Conservation (phyloP, 1,140 invertebrate genomes). For the Drosophila littoralis region DNA sequence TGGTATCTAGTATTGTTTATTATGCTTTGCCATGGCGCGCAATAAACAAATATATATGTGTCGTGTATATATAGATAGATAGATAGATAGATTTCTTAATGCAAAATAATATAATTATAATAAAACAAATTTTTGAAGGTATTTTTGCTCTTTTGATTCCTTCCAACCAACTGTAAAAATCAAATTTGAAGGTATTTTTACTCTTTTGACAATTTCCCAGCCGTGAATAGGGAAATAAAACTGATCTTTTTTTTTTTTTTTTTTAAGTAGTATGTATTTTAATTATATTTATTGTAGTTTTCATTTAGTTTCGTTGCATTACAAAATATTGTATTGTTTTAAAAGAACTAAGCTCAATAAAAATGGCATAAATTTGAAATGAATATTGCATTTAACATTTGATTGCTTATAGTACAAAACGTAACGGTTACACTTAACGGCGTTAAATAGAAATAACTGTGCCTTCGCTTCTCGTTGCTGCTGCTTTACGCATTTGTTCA, state of each 20-base stretch:
- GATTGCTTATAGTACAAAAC: conserved; percentile 75
- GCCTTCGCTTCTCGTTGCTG: conserved; percentile 37
- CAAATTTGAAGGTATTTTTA: conserved; percentile 8
- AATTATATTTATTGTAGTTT: conserved; percentile 79
- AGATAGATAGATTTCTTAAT: neutral
- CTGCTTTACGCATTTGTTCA: conserved; percentile 63
- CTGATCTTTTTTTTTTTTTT: conserved; percentile 9
- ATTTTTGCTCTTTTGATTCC: conserved; percentile 11
- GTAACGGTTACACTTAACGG: conserved; percentile 76
- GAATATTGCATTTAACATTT: conserved; percentile 74
- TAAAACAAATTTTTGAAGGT: conserved; percentile 19
- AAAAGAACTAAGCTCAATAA: conserved; percentile 59
- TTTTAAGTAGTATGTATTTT: conserved; percentile 76
- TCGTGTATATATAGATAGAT: conserved; percentile 10
- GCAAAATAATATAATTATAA: conserved; percentile 5
- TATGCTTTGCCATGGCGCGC: conserved; percentile 35
- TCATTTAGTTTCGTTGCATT: conserved; percentile 49
- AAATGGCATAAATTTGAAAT: conserved; percentile 65
- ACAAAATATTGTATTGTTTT: conserved; percentile 33
- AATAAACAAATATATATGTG: conserved; percentile 12
- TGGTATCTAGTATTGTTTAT: conserved; percentile 47
- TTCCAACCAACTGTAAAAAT: too few species aligned
- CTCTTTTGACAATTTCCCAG: conserved; percentile 18
- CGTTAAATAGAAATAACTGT: conserved; percentile 72
- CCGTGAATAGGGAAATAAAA: conserved; percentile 4